phyloP scores from a whole-genome alignment of 1,140 invertebrate species.

The Geopemphigus sp. region DNA sequence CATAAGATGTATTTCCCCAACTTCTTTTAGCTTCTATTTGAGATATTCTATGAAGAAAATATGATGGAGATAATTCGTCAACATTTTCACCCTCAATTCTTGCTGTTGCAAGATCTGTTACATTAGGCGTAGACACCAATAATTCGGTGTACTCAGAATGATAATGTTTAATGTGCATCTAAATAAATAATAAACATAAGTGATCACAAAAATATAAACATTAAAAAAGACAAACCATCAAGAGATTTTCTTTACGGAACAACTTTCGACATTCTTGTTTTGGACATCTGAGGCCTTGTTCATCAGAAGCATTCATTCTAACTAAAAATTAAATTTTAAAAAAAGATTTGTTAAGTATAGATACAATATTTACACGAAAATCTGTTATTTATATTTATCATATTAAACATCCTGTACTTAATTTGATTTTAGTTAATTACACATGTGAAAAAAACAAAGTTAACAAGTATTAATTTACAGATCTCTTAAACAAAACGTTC shows the following conservation, averaged over 20 bases:
- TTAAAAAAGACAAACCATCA: conserved; percentile 59
- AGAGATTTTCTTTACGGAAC: conserved; percentile 83
- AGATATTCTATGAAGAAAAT: conserved; percentile 43
- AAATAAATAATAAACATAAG: conserved; percentile 41
- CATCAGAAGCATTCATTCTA: conserved; percentile 41
- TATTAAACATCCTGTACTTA: not conserved
- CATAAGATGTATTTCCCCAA: not conserved
- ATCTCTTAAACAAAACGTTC: not conserved
- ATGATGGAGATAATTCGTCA: conserved; percentile 45
- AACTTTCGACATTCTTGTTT: conserved; percentile 80
- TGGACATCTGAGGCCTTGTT: conserved; percentile 61
- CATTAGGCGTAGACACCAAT: conserved; percentile 76
- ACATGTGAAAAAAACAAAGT: too few relatives aligned
- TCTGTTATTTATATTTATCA: not conserved
- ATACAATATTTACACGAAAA: not conserved
- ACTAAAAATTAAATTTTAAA: conserved; percentile 10
- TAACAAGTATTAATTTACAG: not conserved
- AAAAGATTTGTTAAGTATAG: too few relatives aligned
- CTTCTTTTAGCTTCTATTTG: conserved; percentile 45
- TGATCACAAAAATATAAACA: not conserved
- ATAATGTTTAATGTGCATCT: conserved; percentile 89
- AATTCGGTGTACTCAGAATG: conserved; percentile 76
- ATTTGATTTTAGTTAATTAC: not conserved
- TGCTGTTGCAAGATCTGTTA: conserved; percentile 78
- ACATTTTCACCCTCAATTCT: conserved; percentile 58